Evolutionary conservation across 1,140 invertebrate species (phyloP).

Genomic region (Pogonomyrmex californicus): DNA sequence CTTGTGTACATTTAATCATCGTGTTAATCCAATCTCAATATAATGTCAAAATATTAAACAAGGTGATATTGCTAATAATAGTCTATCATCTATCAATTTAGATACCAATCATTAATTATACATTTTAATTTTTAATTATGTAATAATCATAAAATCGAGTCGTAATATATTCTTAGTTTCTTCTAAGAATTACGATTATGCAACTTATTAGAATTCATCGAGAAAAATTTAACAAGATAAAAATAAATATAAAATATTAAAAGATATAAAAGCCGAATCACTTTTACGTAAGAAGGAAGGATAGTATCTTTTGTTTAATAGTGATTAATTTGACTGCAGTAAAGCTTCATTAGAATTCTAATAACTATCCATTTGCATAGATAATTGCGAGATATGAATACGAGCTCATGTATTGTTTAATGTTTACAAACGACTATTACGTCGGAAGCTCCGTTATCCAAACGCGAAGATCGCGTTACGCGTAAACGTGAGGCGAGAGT

Average conservation of each 20-base stretch:
- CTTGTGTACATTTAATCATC: conserved; percentile 30
- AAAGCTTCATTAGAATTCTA: neutral
- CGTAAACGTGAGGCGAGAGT: neutral
- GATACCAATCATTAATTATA: neutral
- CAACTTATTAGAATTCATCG: neutral
- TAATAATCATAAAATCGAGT: neutral
- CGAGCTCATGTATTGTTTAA: too few relatives aligned
- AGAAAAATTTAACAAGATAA: neutral
- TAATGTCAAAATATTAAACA: conserved; percentile 1
- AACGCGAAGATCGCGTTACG: conserved; percentile 14
- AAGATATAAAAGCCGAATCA: neutral
- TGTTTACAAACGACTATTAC: conserved; percentile 16
- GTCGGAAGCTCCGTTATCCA: conserved; percentile 23
- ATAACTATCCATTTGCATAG: neutral
- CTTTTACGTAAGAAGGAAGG: neutral
- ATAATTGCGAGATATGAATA: neutral
- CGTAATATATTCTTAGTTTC: too few relatives aligned
- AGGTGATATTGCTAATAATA: neutral
- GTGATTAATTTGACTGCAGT: neutral
- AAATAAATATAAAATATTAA: neutral
- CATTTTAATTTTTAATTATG: too few relatives aligned
- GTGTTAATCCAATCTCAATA: neutral
- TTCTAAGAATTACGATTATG: too few relatives aligned
- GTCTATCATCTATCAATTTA: neutral
- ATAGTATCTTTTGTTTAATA: neutral